A percentile compares a stretch with the other conserved stretches of the same genome.
Conservation (phyloP, 2,888 invertebrate genomes). For the Cephus spinipes region DNA sequence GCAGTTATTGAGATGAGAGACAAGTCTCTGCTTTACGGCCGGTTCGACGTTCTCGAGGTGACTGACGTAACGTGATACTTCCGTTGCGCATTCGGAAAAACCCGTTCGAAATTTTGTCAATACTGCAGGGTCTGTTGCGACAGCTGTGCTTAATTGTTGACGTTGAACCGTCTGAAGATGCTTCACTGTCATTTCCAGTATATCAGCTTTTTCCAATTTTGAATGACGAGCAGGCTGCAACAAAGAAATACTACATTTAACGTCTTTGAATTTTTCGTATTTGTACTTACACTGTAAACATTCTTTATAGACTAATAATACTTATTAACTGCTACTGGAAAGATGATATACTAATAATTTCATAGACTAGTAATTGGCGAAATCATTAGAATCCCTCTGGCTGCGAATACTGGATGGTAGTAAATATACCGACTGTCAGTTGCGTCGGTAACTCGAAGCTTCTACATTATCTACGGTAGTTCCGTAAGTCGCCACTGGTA, state of each 20-base stretch:
- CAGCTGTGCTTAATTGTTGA: conserved; percentile 85
- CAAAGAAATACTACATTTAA: conserved; percentile 30
- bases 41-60: conserved; percentile 75
- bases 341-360: not conserved
- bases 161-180: conserved; percentile 91
- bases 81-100: conserved; percentile 89
- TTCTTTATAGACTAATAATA: not conserved
- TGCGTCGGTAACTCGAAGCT: not conserved
- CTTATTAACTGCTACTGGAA: not conserved
- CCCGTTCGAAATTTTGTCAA: conserved; percentile 88
- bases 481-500: not conserved
- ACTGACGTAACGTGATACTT: conserved; percentile 80
- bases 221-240: conserved; percentile 91
- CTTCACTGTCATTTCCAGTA: conserved; percentile 94
- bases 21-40: conserved; percentile 73
- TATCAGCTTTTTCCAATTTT: conserved; percentile 96
- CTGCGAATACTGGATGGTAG: not conserved
- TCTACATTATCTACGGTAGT: not conserved
- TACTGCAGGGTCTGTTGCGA: conserved; percentile 86
- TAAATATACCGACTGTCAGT: not conserved
- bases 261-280: not conserved
- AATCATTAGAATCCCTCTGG: not conserved
- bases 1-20: conserved; percentile 75
- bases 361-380: not conserved
- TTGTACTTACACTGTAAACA: not conserved